These are phyloP conservation scores for Pristionchus fissidentatus DNA, from an alignment of 2,888 invertebrate species.

Conservation along the genomic window DNA sequence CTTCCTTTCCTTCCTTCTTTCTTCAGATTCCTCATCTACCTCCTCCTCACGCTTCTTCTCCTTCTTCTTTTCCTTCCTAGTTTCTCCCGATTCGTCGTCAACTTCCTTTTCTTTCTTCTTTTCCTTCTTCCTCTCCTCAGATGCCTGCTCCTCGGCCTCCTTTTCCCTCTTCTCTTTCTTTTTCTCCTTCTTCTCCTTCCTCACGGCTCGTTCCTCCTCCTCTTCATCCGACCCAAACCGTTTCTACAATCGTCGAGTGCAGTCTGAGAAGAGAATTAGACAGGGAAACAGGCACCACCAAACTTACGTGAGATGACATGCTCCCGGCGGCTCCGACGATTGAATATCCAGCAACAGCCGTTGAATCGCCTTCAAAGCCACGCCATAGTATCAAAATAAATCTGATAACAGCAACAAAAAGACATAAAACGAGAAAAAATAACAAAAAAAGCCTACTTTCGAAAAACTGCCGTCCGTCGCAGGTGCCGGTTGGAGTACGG, in stretches of 20 bases:
- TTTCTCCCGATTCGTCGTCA: not conserved
- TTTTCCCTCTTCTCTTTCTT: slow-evolving; percentile 41
- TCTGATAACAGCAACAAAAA: not conserved
- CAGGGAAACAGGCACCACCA: slow-evolving; percentile 25
- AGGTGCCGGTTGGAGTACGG: no score
- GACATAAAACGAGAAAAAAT: not conserved
- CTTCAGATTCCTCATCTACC: slow-evolving; percentile 19
- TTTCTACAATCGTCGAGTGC: slow-evolving; percentile 46
- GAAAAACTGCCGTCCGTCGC: no score
- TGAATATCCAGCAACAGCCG: slow-evolving; percentile 4
- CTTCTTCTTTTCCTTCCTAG: not conserved
- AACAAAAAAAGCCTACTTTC: no score
- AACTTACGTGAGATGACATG: slow-evolving; percentile 47
- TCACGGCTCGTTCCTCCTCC: not conserved
- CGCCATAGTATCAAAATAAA: not conserved
- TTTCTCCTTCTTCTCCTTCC: slow-evolving; percentile 18
- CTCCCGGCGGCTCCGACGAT: not conserved
- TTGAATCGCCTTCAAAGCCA: not conserved
- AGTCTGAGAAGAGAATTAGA: slow-evolving; percentile 46
- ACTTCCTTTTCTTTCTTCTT: slow-evolving; percentile 1
- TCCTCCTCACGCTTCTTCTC: slow-evolving; percentile 18
- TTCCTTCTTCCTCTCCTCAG: slow-evolving; percentile 32
- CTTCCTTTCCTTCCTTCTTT: not conserved
- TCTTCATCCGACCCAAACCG: slow-evolving; percentile 43
- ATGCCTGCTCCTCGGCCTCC: not conserved